Base-by-base conservation (phyloP, 2,888 invertebrate species). In the Hirtodrosophila trivittata region DNA sequence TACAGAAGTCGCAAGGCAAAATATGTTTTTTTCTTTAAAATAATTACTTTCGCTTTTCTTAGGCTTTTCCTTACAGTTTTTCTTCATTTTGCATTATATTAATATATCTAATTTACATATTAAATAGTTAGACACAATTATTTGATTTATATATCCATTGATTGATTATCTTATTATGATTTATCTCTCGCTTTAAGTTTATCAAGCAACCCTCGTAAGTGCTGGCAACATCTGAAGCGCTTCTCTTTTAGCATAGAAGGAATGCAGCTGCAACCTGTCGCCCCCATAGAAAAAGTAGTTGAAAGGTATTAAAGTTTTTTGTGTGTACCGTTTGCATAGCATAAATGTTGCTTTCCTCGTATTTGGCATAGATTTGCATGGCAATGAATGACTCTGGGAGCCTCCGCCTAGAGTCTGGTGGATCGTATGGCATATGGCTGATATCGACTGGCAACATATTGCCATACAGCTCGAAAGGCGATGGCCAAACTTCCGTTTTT, bases 341-440 rank as follows among this genome's bases (percentile, higher is more conserved):
- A 84, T 70, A 73, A 84, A 78, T 85, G 85, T 73, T 62, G 68
- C 75, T 57, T n/a, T 28, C 2, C 18, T 21, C 18, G 65, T 64
- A 66, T 70, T 82, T 75, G 82, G 85, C 82, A 82, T 82, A 82
- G 82, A 82, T 82, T 82, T 82, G 82, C 82, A 82, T 82, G 70
- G 73, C 65, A 82, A 82, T 82, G 68, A 43, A 57, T 18, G 21
- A 33, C 35, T 25, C 9, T 26, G 21, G 21, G 6, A 21, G 10
- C 18, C 25, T 12, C 6, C 25, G 14, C 6, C 1, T 16, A 35
- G 13, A 3, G 28, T 4, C 28, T 8, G 37, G 46, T 1, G 30
- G 18, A 32, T 8, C 16, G 8, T 21, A 21, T 21, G 3, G 18
- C 5, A 21, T 21, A 21, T 21, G 28, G 57, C 55, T 56, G 58